These are phyloP conservation scores for Limnodromus scolopaceus DNA, from an alignment of 2,797 vertebrate species.

Conservation along the genomic window DNA sequence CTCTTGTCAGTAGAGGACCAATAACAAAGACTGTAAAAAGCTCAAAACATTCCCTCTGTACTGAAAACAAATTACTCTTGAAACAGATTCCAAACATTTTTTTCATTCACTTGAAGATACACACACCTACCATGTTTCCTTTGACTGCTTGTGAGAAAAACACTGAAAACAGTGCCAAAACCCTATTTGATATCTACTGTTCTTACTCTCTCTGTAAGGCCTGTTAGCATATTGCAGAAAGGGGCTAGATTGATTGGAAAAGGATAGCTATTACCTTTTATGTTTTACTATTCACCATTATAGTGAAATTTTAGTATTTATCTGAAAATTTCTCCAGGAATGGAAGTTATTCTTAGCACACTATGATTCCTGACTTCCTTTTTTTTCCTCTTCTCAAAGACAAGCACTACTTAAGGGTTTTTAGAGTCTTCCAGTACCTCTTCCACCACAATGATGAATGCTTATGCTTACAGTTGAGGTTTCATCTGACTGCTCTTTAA, in stretches of 20 bases:
- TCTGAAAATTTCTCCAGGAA: not conserved
- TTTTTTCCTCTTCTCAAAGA: not conserved
- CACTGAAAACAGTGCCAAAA: not conserved
- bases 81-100: not conserved
- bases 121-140: not conserved
- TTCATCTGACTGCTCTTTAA: not conserved
- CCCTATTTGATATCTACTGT: not conserved
- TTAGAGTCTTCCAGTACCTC: not conserved
- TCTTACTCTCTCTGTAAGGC: not conserved
- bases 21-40: not conserved
- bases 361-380: not conserved
- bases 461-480: fast-evolving
- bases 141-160: not conserved
- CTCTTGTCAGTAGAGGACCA: not conserved
- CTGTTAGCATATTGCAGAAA: not conserved
- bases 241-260: not conserved
- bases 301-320: not conserved
- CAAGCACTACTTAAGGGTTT: not conserved
- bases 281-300: not conserved
- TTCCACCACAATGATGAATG: not conserved
- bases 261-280: not conserved
- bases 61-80: not conserved
- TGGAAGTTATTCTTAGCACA: not conserved
- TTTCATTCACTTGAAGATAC: not conserved
- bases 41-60: not conserved